Percentiles rank a stretch among this genome's conserved stretches.
Evolutionary conservation across 2,113 vertebrate genomes (phyloP).

Genomic region (Silurus asotus): DNA sequence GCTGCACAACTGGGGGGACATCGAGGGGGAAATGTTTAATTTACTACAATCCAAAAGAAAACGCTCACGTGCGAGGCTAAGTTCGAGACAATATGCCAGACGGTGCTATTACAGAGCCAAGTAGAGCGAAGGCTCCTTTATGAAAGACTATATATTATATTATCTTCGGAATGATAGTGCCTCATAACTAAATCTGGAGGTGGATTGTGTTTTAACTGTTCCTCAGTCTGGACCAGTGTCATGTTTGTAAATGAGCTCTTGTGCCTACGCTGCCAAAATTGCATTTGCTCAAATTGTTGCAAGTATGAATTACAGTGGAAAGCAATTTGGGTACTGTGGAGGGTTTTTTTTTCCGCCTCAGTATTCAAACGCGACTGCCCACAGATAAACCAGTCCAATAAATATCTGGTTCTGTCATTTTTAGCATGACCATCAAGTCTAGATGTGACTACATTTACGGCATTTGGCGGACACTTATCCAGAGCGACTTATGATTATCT

Average conservation of each 20-base stretch:
- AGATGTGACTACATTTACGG: no score
- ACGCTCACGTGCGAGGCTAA: neutral
- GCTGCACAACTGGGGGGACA: neutral
- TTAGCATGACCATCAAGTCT: no score
- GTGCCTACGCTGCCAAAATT: conserved; percentile 25
- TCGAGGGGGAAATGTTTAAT: conserved; percentile 4
- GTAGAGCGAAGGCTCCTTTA: neutral
- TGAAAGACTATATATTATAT: conserved; percentile 12
- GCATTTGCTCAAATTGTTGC: conserved; percentile 14
- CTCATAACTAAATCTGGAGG: neutral
- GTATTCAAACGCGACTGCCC: neutral
- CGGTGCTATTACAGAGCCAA: neutral
- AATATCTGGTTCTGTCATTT: neutral
- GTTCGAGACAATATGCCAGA: neutral
- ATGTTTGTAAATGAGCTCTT: conserved; percentile 34
- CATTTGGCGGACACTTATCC: no score
- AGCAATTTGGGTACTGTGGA: conserved; percentile 8
- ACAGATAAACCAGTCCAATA: neutral
- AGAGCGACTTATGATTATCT: no score
- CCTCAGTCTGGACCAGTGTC: conserved; percentile 14
- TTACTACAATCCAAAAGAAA: conserved; percentile 15
- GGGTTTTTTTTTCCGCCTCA: neutral
- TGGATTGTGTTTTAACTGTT: conserved; percentile 19
- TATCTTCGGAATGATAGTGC: conserved; percentile 2
- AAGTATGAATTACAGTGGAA: conserved; percentile 6